These are phyloP conservation scores for Caenorhabditis uteleia DNA, from an alignment of 2,888 invertebrate genomes.

Conservation along the genomic window DNA sequence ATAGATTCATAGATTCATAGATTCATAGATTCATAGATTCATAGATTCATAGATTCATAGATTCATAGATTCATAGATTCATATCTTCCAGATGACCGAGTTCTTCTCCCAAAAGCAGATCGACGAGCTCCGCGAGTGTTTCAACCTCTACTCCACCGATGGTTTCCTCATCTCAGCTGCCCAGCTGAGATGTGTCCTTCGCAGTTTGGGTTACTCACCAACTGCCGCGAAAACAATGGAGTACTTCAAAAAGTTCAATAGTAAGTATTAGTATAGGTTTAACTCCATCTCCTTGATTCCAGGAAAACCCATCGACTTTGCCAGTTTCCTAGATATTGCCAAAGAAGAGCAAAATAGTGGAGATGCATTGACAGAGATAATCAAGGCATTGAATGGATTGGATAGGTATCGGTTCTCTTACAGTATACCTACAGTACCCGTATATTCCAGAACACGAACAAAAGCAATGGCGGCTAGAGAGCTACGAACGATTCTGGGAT, in stretches of 20 bases:
- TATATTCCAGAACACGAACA: slow-evolving; percentile 25
- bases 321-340: slow-evolving; percentile 43
- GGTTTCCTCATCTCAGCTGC: slow-evolving; percentile 33
- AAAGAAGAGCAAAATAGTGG: slow-evolving; percentile 43
- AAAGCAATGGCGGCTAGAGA: slow-evolving; percentile 42
- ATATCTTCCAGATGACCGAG: slow-evolving; percentile 32
- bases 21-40: no score
- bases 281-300: slow-evolving; percentile 4
- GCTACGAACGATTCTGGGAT: slow-evolving; percentile 32
- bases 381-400: slow-evolving; percentile 47
- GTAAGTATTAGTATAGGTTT: slow-evolving; percentile 7
- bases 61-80: no score
- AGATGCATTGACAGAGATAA: slow-evolving; percentile 47
- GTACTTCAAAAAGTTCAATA: slow-evolving; percentile 33
- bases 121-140: slow-evolving; percentile 53
- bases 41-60: no score
- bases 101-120: slow-evolving; percentile 44
- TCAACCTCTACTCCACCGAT: slow-evolving; percentile 45
- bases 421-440: neutral
- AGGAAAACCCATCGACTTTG: slow-evolving; percentile 47
- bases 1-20: no score
- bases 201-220: slow-evolving; percentile 48
- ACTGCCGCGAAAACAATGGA: slow-evolving; percentile 40
- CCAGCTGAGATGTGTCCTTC: slow-evolving; percentile 45
- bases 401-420: slow-evolving; percentile 26